phyloP scores from a whole-genome alignment of 1,140 invertebrate species.

The Palaemon carinicauda region DNA sequence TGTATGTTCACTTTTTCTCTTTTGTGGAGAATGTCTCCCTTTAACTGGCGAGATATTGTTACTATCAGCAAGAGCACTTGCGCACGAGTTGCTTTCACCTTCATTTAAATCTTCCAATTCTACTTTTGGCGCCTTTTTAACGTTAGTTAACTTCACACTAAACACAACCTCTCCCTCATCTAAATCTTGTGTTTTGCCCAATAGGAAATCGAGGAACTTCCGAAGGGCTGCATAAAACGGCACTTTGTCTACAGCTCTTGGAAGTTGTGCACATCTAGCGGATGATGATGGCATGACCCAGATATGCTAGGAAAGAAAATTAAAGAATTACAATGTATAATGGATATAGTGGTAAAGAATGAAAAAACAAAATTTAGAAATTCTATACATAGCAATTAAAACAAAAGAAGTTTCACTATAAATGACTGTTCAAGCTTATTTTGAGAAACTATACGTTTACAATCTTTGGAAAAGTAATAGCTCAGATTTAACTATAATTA shows the following conservation, averaged over 20 bases:
- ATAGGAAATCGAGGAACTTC: conserved; percentile 92
- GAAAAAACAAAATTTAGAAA: too few relatives aligned
- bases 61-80: neutral
- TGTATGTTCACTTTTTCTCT: too few relatives aligned
- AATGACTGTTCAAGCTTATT: too few relatives aligned
- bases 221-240: conserved; percentile 96
- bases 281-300: conserved; percentile 99
- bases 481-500: too few relatives aligned
- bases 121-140: neutral
- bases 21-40: neutral
- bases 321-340: conserved; percentile 24
- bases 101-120: neutral
- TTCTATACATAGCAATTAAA: too few relatives aligned
- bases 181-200: conserved; percentile 83
- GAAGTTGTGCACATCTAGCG: conserved; percentile 93
- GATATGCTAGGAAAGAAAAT: conserved; percentile 79
- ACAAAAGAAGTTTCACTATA: too few relatives aligned
- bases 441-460: too few relatives aligned
- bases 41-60: neutral
- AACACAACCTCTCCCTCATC: conserved; percentile 94
- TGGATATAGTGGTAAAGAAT: too few relatives aligned
- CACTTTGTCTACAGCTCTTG: conserved; percentile 94
- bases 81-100: neutral
- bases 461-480: too few relatives aligned
- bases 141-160: conserved; percentile 57